Evolutionary conservation across 30 jellyfish, hydroid and myxozoan genomes (phyloP), one percentile per base, ranked within the genome.

Genomic region (Mastigias papua): DNA sequence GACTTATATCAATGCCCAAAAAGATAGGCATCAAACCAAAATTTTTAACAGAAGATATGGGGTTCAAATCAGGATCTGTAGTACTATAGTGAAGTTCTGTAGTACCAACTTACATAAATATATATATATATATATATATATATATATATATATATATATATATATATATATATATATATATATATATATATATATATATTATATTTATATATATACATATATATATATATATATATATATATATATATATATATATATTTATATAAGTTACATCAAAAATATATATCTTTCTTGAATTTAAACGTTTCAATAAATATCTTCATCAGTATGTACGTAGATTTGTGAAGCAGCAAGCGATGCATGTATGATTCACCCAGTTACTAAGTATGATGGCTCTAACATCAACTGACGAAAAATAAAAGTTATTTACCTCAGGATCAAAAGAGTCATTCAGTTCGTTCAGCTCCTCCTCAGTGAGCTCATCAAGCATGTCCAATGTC

Each of bases 381-480:
- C n/a, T n/a, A n/a, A n/a, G n/a, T n/a, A n/a, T n/a, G n/a, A n/a
- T n/a, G n/a, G n/a, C n/a, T n/a, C n/a, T n/a, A n/a, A n/a, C n/a
- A n/a, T n/a, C n/a, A n/a, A n/a, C n/a, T n/a, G n/a, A n/a, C n/a
- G n/a, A 37, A 37, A 37, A 37, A 37, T 3, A 37, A 37, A 37
- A 37, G 11, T 3, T 37, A 11, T 69, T 27, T 27, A 83, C 92
- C 80, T 83, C 92, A 0, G 92, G 92, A 61, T 83, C 92, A 32
- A 83, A 83, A 19, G 72, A 32, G 16, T 83, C 80, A 50, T 83
- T 83, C 80, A 83, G 28, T 10, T 69, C 92, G n/a, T 69, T 62
- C 16, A 83, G 72, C 35, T 83, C 92, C 26, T 83, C 92, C 63
- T 83, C 92, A 0, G 92, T 83, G 46, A 83, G 80, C 27, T 83